phyloP scores from a whole-genome alignment of 2,113 vertebrate genomes.

The Rhineura floridana region DNA sequence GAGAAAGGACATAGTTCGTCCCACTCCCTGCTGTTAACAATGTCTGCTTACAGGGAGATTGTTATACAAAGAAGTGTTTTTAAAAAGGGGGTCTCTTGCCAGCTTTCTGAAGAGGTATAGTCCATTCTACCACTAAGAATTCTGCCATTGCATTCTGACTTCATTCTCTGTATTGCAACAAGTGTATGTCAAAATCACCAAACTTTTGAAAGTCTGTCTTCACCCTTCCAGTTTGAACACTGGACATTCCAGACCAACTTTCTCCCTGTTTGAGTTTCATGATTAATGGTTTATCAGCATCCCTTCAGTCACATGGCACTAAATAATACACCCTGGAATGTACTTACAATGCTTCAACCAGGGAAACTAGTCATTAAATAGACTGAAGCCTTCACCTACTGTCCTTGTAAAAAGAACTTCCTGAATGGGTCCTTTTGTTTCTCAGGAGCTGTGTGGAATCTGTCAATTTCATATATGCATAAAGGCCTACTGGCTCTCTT shows the following conservation, averaged over 20 bases:
- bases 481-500: not conserved
- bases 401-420: not conserved
- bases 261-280: not conserved
- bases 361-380: not conserved
- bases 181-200: not conserved
- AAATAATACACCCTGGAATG: not conserved
- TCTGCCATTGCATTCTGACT: too few relatives aligned
- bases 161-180: not conserved
- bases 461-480: not conserved
- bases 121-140: not conserved
- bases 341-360: not conserved
- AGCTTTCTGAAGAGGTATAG: not conserved
- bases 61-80: too few relatives aligned
- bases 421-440: not conserved
- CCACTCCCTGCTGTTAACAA: too few relatives aligned
- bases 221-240: not conserved
- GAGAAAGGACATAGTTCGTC: too few relatives aligned
- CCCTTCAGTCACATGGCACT: not conserved
- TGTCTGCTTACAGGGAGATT: not conserved
- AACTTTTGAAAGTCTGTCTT: not conserved
- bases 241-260: not conserved
- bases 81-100: not conserved
- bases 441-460: not conserved
- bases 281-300: not conserved
- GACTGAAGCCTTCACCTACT: not conserved